Percentiles rank a stretch among this genome's conserved stretches.
Conservation (phyloP, 2,113 vertebrate genomes). For the Austrofundulus limnaeus region DNA sequence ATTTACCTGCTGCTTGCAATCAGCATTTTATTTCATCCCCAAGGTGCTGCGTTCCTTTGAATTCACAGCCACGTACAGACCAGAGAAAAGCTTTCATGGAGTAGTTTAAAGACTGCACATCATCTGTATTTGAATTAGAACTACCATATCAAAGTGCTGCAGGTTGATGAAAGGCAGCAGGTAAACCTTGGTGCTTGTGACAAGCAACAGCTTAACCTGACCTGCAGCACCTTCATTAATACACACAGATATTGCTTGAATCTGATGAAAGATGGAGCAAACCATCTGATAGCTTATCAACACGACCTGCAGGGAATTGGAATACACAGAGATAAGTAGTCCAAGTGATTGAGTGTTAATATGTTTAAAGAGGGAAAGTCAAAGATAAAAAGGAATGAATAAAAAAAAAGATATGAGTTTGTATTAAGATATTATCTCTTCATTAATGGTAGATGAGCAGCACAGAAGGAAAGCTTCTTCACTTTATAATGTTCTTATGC, state of each 20-base stretch:
- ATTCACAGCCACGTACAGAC: not conserved
- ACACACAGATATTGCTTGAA: slow-evolving; percentile 24
- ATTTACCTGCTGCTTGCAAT: not conserved
- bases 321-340: slow-evolving; percentile 48
- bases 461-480: not conserved
- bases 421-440: slow-evolving; percentile 44
- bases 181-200: not conserved
- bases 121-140: not conserved
- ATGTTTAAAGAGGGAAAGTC: slow-evolving; percentile 45
- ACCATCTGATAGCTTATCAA: slow-evolving; percentile 38
- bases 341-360: slow-evolving; percentile 52
- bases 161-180: not conserved
- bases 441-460: slow-evolving; percentile 45
- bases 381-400: slow-evolving; percentile 9
- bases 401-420: slow-evolving; percentile 36
- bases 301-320: slow-evolving; percentile 33
- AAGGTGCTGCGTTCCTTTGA: not conserved
- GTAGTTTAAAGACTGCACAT: not conserved
- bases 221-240: not conserved
- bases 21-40: not conserved
- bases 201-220: slow-evolving; percentile 22
- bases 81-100: not conserved
- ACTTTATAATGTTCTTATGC: no score
- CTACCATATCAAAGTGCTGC: not conserved
- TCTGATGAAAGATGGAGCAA: slow-evolving; percentile 3